Conservation (phyloP, 2,113 vertebrate genomes). For the Caracal caracal region DNA sequence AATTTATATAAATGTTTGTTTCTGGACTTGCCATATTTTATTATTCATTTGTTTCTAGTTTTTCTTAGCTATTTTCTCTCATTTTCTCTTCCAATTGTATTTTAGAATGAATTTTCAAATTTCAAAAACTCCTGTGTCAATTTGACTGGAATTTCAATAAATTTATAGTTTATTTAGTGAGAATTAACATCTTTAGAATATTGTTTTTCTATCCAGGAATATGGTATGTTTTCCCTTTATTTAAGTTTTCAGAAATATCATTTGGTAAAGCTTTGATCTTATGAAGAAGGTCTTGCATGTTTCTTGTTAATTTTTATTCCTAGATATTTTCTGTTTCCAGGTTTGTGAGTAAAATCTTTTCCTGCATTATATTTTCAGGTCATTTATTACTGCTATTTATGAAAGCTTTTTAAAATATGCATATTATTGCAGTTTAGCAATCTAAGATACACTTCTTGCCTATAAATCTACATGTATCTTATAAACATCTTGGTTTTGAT, state of each 20-base stretch:
- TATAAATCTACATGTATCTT: background rate
- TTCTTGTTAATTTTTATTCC: constrained; percentile 22
- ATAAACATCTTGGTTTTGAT: constrained; percentile 2
- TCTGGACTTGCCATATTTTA: background rate
- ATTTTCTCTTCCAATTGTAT: constrained; percentile 17
- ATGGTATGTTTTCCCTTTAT: constrained; percentile 17
- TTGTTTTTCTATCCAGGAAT: background rate
- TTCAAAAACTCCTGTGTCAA: background rate
- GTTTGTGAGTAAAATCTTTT: background rate
- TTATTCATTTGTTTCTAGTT: constrained; percentile 39
- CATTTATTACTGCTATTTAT: background rate
- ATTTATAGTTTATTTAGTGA: constrained; percentile 5
- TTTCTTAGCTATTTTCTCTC: background rate
- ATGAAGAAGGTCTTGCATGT: background rate
- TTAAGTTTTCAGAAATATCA: constrained; percentile 12
- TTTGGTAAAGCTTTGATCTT: constrained; percentile 8
- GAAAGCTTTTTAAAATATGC: background rate
- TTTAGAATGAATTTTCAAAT: constrained; percentile 33
- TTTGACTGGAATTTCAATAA: background rate
- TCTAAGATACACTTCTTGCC: constrained; percentile 12
- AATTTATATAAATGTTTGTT: constrained; percentile 23
- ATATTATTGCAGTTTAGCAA: constrained; percentile 20
- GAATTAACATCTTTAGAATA: constrained; percentile 40
- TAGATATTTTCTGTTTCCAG: constrained; percentile 6
- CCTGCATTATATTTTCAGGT: background rate